Evolutionary conservation across 2,797 vertebrate species (phyloP).

Genomic region (Tamandua tetradactyla): DNA sequence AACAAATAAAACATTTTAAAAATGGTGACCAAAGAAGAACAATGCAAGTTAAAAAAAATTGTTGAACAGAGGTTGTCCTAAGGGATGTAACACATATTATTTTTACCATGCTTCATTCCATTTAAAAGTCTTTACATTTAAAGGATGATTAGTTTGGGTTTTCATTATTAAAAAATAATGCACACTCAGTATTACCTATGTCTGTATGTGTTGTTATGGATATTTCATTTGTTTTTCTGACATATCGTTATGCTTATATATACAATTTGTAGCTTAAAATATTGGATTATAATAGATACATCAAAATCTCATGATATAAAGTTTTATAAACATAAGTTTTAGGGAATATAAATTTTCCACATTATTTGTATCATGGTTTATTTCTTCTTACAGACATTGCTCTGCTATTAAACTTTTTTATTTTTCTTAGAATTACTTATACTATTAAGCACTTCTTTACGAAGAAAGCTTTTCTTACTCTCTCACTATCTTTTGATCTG

Average conservation of each 20-base stretch:
- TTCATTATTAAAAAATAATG: too few species aligned
- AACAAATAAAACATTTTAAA: too few species aligned
- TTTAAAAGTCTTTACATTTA: too few species aligned
- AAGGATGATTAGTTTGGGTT: too few species aligned
- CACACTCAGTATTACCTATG: too few species aligned
- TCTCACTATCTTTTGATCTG: background rate
- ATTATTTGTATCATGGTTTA: background rate
- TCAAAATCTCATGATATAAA: background rate
- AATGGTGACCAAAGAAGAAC: too few species aligned
- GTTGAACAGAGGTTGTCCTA: too few species aligned
- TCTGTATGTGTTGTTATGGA: background rate
- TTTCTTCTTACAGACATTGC: background rate
- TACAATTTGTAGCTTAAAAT: background rate
- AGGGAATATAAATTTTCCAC: background rate
- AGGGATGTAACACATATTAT: too few species aligned
- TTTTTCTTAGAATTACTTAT: background rate
- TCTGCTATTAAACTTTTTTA: background rate
- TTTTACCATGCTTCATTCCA: too few species aligned
- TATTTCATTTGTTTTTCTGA: background rate
- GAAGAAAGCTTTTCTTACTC: background rate
- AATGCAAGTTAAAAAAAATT: too few species aligned
- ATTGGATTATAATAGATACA: background rate
- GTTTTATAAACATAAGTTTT: background rate
- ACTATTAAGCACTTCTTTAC: background rate
- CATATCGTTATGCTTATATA: background rate